Evolutionary conservation across 1,140 invertebrate species (phyloP).

Genomic region (Watersipora subatra): DNA sequence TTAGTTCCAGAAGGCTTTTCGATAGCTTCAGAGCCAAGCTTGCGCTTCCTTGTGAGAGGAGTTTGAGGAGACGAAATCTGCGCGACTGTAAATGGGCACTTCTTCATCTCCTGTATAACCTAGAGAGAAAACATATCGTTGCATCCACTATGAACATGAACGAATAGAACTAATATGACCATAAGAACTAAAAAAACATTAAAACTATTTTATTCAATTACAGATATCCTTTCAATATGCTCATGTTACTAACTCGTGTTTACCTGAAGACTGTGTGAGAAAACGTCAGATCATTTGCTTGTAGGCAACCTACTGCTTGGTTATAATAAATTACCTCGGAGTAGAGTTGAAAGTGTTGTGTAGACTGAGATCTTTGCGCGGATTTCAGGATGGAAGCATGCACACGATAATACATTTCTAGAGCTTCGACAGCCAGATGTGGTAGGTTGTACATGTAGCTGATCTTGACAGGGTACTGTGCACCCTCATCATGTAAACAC

Average conservation of each 20-base stretch:
- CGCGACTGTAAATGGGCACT: not conserved
- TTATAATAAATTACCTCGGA: too few relatives aligned
- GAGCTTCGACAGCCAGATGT: slow-evolving; percentile 69
- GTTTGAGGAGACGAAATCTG: not conserved
- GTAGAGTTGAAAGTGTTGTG: not conserved
- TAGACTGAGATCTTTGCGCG: slow-evolving; percentile 34
- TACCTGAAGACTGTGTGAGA: too few relatives aligned
- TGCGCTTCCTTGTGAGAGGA: not conserved
- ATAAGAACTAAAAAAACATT: too few relatives aligned
- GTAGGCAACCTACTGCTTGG: too few relatives aligned
- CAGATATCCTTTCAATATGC: too few relatives aligned
- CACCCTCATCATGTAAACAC: slow-evolving; percentile 62
- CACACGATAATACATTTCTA: slow-evolving; percentile 56
- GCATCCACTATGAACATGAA: too few relatives aligned
- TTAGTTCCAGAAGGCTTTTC: too few relatives aligned
- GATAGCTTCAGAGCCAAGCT: not conserved
- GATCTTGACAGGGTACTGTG: slow-evolving; percentile 71
- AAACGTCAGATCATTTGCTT: too few relatives aligned
- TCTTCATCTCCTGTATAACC: not conserved
- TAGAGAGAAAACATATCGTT: too few relatives aligned
- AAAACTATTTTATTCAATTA: too few relatives aligned
- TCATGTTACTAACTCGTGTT: too few relatives aligned
- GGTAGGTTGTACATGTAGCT: slow-evolving; percentile 62
- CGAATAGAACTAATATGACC: too few relatives aligned
- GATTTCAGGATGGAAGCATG: slow-evolving; percentile 74